Evolutionary conservation across 2,797 vertebrate species (phyloP), one percentile per base, ranked within the genome.

Genomic region (Gastrophryne carolinensis): DNA sequence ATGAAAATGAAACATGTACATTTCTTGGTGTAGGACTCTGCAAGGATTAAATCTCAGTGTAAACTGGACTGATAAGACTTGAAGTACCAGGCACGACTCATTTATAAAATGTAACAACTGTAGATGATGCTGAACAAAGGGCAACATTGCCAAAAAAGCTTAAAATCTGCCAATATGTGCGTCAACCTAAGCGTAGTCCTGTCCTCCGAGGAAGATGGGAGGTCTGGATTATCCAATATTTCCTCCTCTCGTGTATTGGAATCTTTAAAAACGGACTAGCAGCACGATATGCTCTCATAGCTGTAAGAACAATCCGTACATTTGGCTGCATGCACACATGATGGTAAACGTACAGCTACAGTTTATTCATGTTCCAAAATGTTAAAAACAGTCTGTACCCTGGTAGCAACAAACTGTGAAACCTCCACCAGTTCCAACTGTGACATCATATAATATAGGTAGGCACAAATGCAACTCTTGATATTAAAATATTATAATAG

Each of bases 141-240:
- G 58, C 37, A 47, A 56, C 35, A 39, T 63, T 77, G 74, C 66
- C 68, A 77, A 77, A 77, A 71, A 77, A 64, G 66, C 58, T 49
- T 58, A 64, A 58, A 64, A 77, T 77, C 67, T 71, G 60, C 74
- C 67, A 69, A 77, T 56, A 71, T 44, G 66, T 44, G 56, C 74
- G 66, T 76, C 66, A 70, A 49, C 34, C 19, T 24, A 0, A 69
- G 35, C 58, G 41, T 10, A 30, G 26, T 21, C 6, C 13, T 35
- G 49, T 56, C 57, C 58, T n/a, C 56, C 53, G 15, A 39, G 21
- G 17, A 57, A 12, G 27, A 19, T 41, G 56, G 73, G 65, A 69
- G 64, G 56, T 23, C 35, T 47, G 35, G 49, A 35, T 15, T 34
- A 27, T 29, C 53, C 23, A 27, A 49, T 19, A n/a, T 34, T 70